phyloP scores from a whole-genome alignment of 2,113 vertebrate species.

The Paratilapia polleni region DNA sequence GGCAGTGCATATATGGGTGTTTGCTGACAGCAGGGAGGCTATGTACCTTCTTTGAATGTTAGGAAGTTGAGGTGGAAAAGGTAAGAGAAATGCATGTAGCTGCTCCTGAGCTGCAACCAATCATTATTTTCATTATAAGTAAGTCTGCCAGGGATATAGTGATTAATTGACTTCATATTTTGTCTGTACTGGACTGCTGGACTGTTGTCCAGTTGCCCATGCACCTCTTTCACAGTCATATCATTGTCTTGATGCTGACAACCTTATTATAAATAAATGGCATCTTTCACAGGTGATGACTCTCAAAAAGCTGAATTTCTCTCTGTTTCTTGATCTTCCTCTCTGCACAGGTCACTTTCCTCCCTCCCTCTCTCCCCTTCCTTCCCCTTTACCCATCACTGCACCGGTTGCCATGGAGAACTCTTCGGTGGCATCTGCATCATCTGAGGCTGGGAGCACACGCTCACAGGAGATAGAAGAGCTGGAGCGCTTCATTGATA shows the following conservation, averaged over 20 bases:
- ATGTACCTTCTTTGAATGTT: slow-evolving; percentile 7
- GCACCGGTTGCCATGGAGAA: slow-evolving; percentile 88
- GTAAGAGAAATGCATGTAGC: slow-evolving; percentile 3
- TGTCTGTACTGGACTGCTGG: background rate
- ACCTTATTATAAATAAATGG: background rate
- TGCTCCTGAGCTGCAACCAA: background rate
- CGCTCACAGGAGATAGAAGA: slow-evolving; percentile 98
- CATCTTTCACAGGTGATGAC: background rate
- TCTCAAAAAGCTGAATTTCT: background rate
- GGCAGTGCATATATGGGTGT: slow-evolving; percentile 3
- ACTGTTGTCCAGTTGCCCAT: background rate
- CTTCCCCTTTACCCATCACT: slow-evolving; percentile 16
- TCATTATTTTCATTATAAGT: background rate
- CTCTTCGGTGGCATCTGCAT: slow-evolving; percentile 94
- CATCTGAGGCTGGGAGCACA: slow-evolving; percentile 94
- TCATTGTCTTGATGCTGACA: background rate
- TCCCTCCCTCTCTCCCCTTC: slow-evolving; percentile 38
- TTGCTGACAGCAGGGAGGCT: slow-evolving; percentile 6
- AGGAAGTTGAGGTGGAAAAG: slow-evolving; percentile 11
- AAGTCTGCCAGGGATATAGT: background rate
- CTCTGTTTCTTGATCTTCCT: background rate
- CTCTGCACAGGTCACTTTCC: slow-evolving; percentile 56
- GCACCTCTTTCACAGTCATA: background rate
- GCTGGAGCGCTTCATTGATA: slow-evolving; percentile 97
- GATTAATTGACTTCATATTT: background rate